Evolutionary conservation across 2,113 vertebrate genomes (phyloP).

Genomic region (Apteryx mantelli): DNA sequence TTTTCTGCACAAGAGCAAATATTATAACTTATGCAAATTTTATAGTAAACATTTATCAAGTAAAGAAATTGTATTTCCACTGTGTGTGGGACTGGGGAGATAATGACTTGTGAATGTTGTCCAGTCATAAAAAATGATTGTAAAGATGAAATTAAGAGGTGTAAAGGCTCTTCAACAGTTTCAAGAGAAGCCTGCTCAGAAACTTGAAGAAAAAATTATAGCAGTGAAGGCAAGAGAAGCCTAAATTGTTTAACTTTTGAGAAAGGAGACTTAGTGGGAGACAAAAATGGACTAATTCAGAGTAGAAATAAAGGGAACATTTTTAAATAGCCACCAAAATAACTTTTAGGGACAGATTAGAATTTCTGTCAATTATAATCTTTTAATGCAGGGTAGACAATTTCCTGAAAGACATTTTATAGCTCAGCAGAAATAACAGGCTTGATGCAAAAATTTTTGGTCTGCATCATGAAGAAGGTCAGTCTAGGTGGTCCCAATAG

Average conservation of each 20-base stretch:
- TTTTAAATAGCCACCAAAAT: background rate
- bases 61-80: background rate
- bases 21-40: background rate
- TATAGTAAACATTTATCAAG: background rate
- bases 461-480: background rate
- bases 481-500: background rate
- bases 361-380: constrained; percentile 4
- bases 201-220: background rate
- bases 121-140: background rate
- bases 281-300: background rate
- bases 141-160: background rate
- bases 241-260: background rate
- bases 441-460: constrained; percentile 29
- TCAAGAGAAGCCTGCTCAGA: background rate
- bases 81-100: background rate
- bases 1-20: background rate
- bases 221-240: background rate
- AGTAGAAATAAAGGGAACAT: background rate
- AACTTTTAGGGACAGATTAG: background rate
- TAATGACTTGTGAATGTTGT: background rate
- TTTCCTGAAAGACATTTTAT: background rate
- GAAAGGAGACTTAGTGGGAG: background rate
- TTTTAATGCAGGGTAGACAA: constrained; percentile 36
- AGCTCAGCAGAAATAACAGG: constrained; percentile 7
- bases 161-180: background rate